phyloP scores from a whole-genome alignment of 2,113 vertebrate species.

The Gasterosteus nipponicus region DNA sequence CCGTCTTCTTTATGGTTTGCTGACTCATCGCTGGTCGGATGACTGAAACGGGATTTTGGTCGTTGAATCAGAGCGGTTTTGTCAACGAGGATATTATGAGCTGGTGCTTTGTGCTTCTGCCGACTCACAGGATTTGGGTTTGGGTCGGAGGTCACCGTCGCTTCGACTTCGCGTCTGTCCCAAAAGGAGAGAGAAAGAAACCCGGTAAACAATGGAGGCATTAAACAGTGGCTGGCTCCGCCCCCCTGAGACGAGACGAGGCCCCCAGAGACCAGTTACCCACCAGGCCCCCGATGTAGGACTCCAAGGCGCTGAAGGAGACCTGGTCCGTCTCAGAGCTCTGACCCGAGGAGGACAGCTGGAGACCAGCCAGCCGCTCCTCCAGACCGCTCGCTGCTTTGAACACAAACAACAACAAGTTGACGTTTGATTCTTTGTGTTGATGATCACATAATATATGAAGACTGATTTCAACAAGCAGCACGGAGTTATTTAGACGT shows the following conservation, averaged over 20 bases:
- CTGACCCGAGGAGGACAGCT: constrained; percentile 31
- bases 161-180: constrained; percentile 65
- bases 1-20: constrained; percentile 77
- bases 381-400: constrained; percentile 63
- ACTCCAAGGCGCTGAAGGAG: constrained; percentile 61
- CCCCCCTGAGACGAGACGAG: too few relatives aligned
- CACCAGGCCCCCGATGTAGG: constrained; percentile 72
- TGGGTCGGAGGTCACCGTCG: constrained; percentile 64
- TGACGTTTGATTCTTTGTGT: too few relatives aligned
- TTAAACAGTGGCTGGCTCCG: too few relatives aligned
- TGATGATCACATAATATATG: too few relatives aligned
- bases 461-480: too few relatives aligned
- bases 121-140: constrained; percentile 82
- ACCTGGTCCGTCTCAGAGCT: constrained; percentile 30
- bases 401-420: background rate
- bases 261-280: constrained; percentile 24
- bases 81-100: background rate
- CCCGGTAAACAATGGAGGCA: too few relatives aligned
- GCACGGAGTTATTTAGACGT: too few relatives aligned
- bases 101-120: rapidly evolving
- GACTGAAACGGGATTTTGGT: constrained; percentile 65
- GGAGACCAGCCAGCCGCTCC: constrained; percentile 64
- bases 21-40: constrained; percentile 79
- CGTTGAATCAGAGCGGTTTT: background rate
- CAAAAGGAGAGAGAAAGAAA: background rate